Evolutionary conservation across 2,888 invertebrate genomes (phyloP).

Genomic region (Epirrhoe alternata): DNA sequence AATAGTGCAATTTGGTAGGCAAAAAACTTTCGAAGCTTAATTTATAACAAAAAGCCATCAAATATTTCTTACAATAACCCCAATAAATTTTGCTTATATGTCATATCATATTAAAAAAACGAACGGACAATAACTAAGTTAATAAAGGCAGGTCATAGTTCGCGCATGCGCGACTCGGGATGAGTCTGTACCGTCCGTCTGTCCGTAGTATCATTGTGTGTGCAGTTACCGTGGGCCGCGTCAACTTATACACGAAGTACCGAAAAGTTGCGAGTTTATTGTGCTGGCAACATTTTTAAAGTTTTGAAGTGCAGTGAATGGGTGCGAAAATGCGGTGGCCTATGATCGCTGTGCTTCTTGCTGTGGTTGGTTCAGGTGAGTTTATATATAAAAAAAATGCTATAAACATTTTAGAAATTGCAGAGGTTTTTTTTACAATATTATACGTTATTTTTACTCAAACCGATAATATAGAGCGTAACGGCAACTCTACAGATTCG

Average conservation of each 20-base stretch:
- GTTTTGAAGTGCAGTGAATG: conserved; percentile 36
- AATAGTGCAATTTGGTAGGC: too few relatives aligned
- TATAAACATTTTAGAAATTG: too few relatives aligned
- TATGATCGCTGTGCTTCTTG: conserved; percentile 51
- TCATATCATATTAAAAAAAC: conserved; percentile 7
- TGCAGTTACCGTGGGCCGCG: conserved; percentile 22
- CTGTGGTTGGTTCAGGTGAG: conserved; percentile 67
- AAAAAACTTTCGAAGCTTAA: too few relatives aligned
- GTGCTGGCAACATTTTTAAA: conserved; percentile 28
- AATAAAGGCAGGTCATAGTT: conserved; percentile 40
- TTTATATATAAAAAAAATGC: conserved; percentile 23
- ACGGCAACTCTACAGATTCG: too few relatives aligned
- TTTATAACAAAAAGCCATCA: too few relatives aligned
- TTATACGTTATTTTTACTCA: too few relatives aligned
- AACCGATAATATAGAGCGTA: too few relatives aligned
- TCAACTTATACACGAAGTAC: neutral
- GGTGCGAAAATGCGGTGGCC: conserved; percentile 68
- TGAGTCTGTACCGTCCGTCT: conserved; percentile 4
- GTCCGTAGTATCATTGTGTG: conserved; percentile 23
- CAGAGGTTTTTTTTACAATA: too few relatives aligned
- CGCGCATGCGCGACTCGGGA: conserved; percentile 31
- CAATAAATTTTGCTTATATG: too few relatives aligned
- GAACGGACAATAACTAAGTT: conserved; percentile 20
- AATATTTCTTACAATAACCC: too few relatives aligned
- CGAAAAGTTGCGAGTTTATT: conserved; percentile 62